Evolutionary conservation across 2,888 invertebrate species (phyloP).

Genomic region (Troides aeacus): DNA sequence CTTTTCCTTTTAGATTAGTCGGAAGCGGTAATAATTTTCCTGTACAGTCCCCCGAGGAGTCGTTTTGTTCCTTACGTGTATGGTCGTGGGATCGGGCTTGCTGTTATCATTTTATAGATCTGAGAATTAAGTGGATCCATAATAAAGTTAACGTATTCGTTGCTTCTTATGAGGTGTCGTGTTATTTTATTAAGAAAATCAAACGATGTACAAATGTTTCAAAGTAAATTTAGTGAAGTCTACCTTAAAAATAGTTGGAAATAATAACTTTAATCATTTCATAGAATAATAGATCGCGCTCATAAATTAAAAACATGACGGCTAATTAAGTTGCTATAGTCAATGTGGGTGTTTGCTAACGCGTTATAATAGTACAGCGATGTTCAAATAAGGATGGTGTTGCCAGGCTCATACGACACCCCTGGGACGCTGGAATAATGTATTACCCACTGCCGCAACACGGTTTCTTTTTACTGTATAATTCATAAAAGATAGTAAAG

Average conservation of each 20-base stretch:
- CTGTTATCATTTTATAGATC: conserved; percentile 49
- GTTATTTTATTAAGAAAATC: background rate
- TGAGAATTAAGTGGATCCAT: conserved; percentile 14
- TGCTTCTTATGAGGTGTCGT: background rate
- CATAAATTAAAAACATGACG: conserved; percentile 15
- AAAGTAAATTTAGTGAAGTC: background rate
- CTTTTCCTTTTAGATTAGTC: conserved; percentile 58
- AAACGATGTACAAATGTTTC: background rate
- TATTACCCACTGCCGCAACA: conserved; percentile 4
- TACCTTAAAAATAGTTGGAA: background rate
- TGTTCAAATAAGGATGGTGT: conserved; percentile 6
- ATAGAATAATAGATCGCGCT: conserved; percentile 1
- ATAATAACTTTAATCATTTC: background rate
- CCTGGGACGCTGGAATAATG: conserved; percentile 13
- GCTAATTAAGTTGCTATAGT: conserved; percentile 12
- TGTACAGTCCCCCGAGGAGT: conserved; percentile 63
- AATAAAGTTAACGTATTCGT: background rate
- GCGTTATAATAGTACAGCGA: conserved; percentile 14
- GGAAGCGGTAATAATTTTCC: conserved; percentile 54
- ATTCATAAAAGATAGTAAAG: conserved; percentile 25
- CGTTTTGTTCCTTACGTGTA: conserved; percentile 54
- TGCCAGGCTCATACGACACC: conserved; percentile 16
- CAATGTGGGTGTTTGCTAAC: conserved; percentile 10
- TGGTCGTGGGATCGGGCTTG: conserved; percentile 44
- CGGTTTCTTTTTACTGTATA: conserved; percentile 15